Base-by-base conservation (phyloP, 2,888 invertebrate genomes). In the Neoscelio sp. region DNA sequence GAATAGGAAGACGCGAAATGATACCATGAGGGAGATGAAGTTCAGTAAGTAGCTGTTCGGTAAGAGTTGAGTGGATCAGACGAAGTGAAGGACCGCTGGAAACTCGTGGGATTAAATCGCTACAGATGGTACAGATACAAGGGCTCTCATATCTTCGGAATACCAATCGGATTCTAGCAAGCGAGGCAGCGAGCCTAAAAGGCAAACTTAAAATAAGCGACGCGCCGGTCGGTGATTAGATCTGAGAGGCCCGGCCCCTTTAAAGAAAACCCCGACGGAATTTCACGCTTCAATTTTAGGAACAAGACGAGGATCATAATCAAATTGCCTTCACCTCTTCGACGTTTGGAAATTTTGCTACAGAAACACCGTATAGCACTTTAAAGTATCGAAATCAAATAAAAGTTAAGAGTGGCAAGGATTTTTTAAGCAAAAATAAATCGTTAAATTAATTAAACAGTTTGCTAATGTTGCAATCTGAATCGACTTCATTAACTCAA, bases 121-220 rank as follows among this genome's bases (percentile, higher is more conserved):
- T 73, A 83, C 85, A 86, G 86, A 88, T 87, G 85, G 60, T 67
- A 64, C 67, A 87, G 84, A 86, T 86, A 85, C 85, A 86, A 83
- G 85, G 80, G 81, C 81, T 70, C 81, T 78, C 77, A 80, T 83
- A 86, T 82, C 82, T 84, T 80, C 82, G 82, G 85, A 87, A 88
- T 87, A 85, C 86, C 85, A 88, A 88, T 87, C 86, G 87, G 83
- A 86, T 87, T 86, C 84, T 73, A 79, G 54, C 76, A 83, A 77
- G 75, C 77, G 78, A 74, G 74, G 60, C 70, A 75, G 81, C 74
- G 74, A 78, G 81, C 76, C 76, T 80, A 76, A 71, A 71, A 76
- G 67, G 76, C 71, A 76, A 75, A 75, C 75, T 74, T 60, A 54
- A 75, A 73, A 48, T 67, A 80, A 71, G 68, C 71, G 58, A 56